These are phyloP conservation scores for Heliconius ismenius DNA, from an alignment of 2,888 invertebrate genomes.

Conservation along the genomic window DNA sequence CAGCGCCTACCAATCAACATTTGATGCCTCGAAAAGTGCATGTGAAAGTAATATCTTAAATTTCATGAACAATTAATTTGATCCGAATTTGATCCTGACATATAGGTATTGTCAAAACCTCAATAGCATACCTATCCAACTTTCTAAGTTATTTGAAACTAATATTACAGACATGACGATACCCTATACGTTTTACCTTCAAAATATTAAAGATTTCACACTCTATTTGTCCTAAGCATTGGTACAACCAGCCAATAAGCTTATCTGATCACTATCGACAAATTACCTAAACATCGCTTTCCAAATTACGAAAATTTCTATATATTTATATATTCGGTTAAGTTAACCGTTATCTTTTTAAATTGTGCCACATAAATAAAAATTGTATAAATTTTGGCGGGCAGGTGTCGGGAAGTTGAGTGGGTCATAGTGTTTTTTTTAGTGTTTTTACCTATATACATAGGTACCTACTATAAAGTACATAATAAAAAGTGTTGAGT, in stretches of 20 bases:
- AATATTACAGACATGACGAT: not conserved
- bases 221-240: not conserved
- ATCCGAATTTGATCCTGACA: not conserved
- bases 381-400: conserved; percentile 2
- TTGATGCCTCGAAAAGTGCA: not conserved
- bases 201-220: conserved; percentile 2
- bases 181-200: conserved; percentile 11
- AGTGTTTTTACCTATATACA: too few species aligned
- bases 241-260: not conserved
- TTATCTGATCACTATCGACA: conserved; percentile 6
- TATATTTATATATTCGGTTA: conserved; percentile 1
- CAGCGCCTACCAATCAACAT: not conserved
- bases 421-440: not conserved
- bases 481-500: not conserved
- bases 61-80: not conserved
- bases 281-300: conserved; percentile 1
- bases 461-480: not conserved
- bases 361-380: conserved; percentile 16
- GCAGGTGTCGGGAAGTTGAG: conserved; percentile 11
- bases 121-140: not conserved
- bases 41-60: not conserved
- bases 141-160: conserved; percentile 4
- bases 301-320: conserved; percentile 10
- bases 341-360: not conserved
- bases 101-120: not conserved